Evolutionary conservation across 2,797 vertebrate species (phyloP), one percentile per base, ranked within the genome.

Genomic region (Enteromius viviparus): DNA sequence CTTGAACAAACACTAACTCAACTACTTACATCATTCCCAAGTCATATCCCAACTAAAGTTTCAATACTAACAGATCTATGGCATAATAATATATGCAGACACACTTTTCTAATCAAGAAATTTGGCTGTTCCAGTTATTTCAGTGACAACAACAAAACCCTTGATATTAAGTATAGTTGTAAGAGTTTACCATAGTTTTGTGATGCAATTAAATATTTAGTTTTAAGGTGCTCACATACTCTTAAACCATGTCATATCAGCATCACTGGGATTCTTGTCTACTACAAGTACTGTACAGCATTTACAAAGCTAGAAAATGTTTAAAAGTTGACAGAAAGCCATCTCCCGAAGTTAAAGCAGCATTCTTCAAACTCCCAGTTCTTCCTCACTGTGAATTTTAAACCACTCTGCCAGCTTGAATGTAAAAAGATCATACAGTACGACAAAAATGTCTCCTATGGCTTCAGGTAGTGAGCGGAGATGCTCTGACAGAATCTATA

Each of bases 301-400:
- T 29, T 49, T 12, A 51, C 21, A 78, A 78, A 65, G 11, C 60
- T 11, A 45, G 40, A 15, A 34, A 47, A 32, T 15, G 10, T 70
- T 45, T 47, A 29, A 32, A 70, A 85, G 65, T 76, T 70, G 53
- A 37, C 69, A 75, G 12, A 58, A 65, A 62, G 3, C 42, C 49
- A 64, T 40, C 60, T 51, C 34, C 51, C 32, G 89, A 89, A 92
- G 91, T 92, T 88, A 85, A 92, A 92, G 88, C 4, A 85, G 86
- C 84, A 83, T 81, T 87, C 83, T 72, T 68, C 82, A 86, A 75
- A 88, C 88, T 91, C 91, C 92, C 91, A 92, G 87, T 23, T 80
- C 1, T 89, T 90, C 89, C 88, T 87, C 6, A 89, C n/a, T 83
- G 91, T 14, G 90, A 65, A 47, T 71, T 83, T 89, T 87, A 89